These are phyloP conservation scores for Calephelis nemesis DNA, from an alignment of 1,140 invertebrate genomes.

Conservation along the genomic window DNA sequence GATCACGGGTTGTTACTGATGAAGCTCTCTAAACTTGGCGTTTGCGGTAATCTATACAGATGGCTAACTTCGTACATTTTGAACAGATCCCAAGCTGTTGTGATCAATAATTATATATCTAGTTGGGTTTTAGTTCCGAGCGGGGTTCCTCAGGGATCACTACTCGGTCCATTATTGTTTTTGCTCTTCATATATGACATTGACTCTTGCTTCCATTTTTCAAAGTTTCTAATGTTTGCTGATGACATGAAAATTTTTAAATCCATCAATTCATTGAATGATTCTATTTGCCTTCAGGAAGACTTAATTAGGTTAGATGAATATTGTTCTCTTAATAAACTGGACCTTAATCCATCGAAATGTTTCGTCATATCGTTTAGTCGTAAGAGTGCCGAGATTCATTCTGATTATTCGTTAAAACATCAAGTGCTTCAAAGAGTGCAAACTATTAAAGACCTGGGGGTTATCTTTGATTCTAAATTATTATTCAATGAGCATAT, in stretches of 20 bases:
- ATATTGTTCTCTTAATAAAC: background rate
- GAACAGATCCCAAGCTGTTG: conserved; percentile 1
- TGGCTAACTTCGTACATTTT: background rate
- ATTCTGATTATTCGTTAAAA: background rate
- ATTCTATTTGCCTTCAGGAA: background rate
- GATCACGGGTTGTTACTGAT: background rate
- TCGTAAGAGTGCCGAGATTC: background rate
- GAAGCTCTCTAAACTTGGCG: background rate
- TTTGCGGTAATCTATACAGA: background rate
- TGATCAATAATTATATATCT: background rate
- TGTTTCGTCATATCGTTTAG: background rate
- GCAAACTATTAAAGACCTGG: too few relatives aligned
- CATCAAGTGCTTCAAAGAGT: background rate
- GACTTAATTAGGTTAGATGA: background rate
- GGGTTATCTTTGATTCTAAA: too few relatives aligned
- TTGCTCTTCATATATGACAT: conserved; percentile 1
- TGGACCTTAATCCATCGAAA: background rate
- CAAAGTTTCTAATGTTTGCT: background rate
- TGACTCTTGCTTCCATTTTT: background rate
- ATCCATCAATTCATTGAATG: background rate
- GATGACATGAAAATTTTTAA: conserved; percentile 1
- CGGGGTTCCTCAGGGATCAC: background rate
- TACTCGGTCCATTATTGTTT: background rate
- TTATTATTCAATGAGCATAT: too few relatives aligned
- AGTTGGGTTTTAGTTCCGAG: background rate